Percentiles rank a stretch among this genome's conserved stretches.
Conservation (phyloP, 2,113 vertebrate genomes). For the Isichthys henryi region DNA sequence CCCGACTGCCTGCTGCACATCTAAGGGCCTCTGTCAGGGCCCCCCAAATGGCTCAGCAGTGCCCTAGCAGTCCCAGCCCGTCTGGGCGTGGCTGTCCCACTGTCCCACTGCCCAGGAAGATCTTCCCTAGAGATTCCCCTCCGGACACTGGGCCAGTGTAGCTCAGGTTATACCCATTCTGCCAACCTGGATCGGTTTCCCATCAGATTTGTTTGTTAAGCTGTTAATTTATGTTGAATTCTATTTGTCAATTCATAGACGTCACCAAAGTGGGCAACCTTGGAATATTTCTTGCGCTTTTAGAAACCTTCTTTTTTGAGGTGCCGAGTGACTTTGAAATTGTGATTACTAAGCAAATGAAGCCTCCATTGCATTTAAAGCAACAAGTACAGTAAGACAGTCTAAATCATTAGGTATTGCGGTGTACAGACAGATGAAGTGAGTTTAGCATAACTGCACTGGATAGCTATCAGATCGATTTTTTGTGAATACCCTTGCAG, state of each 20-base stretch:
- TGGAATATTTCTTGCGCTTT: not conserved
- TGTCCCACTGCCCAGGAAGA: slow-evolving; percentile 86
- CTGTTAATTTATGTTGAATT: not conserved
- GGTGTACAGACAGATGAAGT: not conserved
- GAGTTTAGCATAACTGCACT: not conserved
- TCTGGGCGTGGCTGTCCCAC: slow-evolving; percentile 87
- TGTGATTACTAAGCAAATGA: not conserved
- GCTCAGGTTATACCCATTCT: slow-evolving; percentile 59
- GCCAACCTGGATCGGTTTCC: slow-evolving; percentile 33
- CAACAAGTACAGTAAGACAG: not conserved
- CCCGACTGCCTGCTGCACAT: slow-evolving; percentile 78
- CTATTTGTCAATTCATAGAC: not conserved
- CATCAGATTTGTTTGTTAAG: slow-evolving; percentile 7
- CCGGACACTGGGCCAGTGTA: not conserved
- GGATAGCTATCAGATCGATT: not conserved
- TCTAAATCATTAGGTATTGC: not conserved
- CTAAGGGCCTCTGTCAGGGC: slow-evolving; percentile 81
- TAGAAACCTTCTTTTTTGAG: not conserved
- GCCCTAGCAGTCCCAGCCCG: slow-evolving; percentile 91
- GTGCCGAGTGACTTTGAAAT: not conserved
- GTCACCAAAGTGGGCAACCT: not conserved
- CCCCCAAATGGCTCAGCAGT: slow-evolving; percentile 70
- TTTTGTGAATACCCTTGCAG: not conserved
- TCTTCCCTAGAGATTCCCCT: slow-evolving; percentile 71
- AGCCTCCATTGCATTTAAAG: not conserved